These are phyloP conservation scores for Ciona savignyi DNA, from an alignment of 23 tunicate species.

Conservation along the genomic window DNA sequence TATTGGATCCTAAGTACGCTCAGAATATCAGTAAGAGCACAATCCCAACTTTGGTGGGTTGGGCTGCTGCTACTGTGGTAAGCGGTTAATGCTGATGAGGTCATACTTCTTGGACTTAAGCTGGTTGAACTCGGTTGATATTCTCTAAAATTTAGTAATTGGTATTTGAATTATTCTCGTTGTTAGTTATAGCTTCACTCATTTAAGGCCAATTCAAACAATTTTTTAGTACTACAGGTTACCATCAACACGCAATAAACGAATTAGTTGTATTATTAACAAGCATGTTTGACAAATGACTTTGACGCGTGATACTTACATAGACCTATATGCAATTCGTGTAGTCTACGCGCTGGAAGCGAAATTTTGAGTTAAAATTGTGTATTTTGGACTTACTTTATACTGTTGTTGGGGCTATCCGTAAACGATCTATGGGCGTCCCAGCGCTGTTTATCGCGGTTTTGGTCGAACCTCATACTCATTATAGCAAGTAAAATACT, in stretches of 20 bases:
- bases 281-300: too few species aligned
- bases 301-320: slow-evolving; percentile 37
- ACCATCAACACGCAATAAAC: too few species aligned
- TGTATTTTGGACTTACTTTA: neutral
- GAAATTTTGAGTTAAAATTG: neutral
- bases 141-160: neutral
- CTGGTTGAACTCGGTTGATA: neutral
- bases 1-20: slow-evolving; percentile 84
- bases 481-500: too few species aligned
- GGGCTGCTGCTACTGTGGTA: slow-evolving; percentile 32
- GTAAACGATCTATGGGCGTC: neutral
- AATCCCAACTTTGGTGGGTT: slow-evolving; percentile 81
- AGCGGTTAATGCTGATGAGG: slow-evolving; percentile 54
- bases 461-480: too few species aligned
- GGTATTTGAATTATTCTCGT: too few species aligned
- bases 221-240: too few species aligned
- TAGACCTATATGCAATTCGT: slow-evolving; percentile 22
- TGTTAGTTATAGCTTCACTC: too few species aligned
- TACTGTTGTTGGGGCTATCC: neutral
- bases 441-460: too few species aligned
- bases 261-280: too few species aligned
- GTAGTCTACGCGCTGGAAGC: slow-evolving; percentile 12
- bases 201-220: too few species aligned
- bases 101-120: neutral
- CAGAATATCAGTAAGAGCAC: slow-evolving; percentile 63